Percentiles rank a stretch among this genome's conserved stretches.
phyloP scores from a whole-genome alignment of 2,888 invertebrate genomes.

The Trimorus sp. region DNA sequence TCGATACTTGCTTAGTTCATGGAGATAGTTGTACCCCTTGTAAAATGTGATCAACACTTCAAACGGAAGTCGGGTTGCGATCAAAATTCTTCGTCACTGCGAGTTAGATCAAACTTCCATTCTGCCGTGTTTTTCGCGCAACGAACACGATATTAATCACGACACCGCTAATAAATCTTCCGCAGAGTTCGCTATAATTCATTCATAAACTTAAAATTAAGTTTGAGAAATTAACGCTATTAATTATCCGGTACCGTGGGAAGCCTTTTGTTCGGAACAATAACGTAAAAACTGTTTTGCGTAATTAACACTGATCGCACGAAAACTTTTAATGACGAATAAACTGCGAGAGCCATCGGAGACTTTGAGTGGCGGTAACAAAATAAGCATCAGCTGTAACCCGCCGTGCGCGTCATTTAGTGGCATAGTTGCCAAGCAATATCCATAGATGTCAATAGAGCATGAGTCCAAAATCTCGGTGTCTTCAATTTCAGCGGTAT shows the following conservation, averaged over 20 bases:
- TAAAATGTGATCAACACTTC: too few relatives aligned
- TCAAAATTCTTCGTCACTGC: too few relatives aligned
- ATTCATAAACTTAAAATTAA: conserved; percentile 8
- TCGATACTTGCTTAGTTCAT: too few relatives aligned
- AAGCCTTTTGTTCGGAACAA: conserved; percentile 4
- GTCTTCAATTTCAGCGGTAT: conserved; percentile 40
- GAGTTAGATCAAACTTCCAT: too few relatives aligned
- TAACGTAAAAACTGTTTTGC: conserved; percentile 15
- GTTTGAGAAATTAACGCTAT: conserved; percentile 5
- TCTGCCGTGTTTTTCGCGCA: too few relatives aligned
- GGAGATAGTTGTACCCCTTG: too few relatives aligned
- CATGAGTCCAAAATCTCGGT: conserved; percentile 30
- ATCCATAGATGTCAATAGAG: conserved; percentile 35
- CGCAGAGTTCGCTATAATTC: background rate
- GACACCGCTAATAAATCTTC: too few relatives aligned
- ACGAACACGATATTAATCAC: too few relatives aligned
- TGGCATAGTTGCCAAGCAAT: conserved; percentile 34
- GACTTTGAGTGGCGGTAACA: conserved; percentile 3
- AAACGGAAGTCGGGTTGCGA: too few relatives aligned
- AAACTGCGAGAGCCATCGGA: conserved; percentile 17
- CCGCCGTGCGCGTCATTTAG: conserved; percentile 13
- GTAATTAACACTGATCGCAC: conserved; percentile 31
- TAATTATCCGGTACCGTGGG: background rate
- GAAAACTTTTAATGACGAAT: conserved; percentile 28
- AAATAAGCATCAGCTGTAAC: conserved; percentile 32